Evolutionary conservation across 92 coral and sea anemone species (phyloP).

Genomic region (Diadumene lineata): DNA sequence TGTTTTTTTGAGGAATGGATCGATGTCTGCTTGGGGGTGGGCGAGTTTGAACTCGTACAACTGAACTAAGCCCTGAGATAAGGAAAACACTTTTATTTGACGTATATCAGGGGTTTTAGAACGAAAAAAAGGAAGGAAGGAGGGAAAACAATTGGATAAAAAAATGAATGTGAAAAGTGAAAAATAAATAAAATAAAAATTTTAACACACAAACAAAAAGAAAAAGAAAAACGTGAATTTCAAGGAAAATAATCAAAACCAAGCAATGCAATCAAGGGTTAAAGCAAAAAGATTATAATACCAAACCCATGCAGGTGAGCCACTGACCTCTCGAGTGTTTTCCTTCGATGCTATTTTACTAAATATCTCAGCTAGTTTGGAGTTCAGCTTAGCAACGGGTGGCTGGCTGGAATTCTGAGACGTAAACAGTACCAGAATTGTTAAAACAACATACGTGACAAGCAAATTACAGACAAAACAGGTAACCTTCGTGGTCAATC

Average conservation of each 20-base stretch:
- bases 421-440: neutral
- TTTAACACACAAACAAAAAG: too few species aligned
- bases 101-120: neutral
- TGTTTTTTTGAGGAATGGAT: conserved; percentile 89
- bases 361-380: conserved; percentile 89
- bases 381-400: conserved; percentile 66
- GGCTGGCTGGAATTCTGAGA: conserved; percentile 17
- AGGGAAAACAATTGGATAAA: too few species aligned
- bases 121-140: neutral
- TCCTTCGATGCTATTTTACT: conserved; percentile 94
- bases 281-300: too few species aligned
- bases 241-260: too few species aligned
- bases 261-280: too few species aligned
- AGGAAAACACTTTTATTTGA: neutral
- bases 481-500: neutral
- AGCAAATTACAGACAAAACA: neutral
- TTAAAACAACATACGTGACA: too few species aligned
- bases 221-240: too few species aligned
- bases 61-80: conserved; percentile 74
- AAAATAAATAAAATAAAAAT: too few species aligned
- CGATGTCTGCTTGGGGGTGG: conserved; percentile 89
- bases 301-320: too few species aligned
- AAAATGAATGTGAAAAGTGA: too few species aligned
- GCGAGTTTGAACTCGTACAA: conserved; percentile 85
- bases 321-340: conserved; percentile 87